A percentile compares a stretch with the other conserved stretches of the same genome.
These are phyloP conservation scores for Caracal caracal DNA, from an alignment of 2,113 vertebrate species.

Conservation along the genomic window DNA sequence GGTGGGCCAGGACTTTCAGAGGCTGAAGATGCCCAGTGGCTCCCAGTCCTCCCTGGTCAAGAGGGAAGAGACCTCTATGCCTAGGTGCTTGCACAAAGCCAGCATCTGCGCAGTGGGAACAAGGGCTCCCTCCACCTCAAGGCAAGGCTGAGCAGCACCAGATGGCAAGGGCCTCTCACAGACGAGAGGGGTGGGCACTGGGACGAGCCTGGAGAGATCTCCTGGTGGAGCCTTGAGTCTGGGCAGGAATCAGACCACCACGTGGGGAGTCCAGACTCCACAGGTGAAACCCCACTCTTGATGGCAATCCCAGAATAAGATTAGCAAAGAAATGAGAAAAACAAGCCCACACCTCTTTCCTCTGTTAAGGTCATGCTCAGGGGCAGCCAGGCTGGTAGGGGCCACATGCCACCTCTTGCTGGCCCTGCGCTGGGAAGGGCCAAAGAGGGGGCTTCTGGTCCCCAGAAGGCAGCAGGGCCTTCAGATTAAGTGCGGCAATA, in stretches of 20 bases:
- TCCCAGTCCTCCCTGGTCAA: neutral
- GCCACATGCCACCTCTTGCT: neutral
- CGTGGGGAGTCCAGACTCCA: neutral
- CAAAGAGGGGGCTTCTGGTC: neutral
- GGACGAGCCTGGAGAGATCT: neutral
- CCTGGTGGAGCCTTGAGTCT: neutral
- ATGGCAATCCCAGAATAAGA: neutral
- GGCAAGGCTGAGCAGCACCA: neutral
- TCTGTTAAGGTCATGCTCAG: neutral
- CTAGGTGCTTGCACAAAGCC: neutral
- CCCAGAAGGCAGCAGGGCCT: neutral
- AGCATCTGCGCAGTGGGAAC: neutral
- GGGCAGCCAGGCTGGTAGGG: neutral
- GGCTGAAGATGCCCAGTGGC: neutral
- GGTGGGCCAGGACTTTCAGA: neutral
- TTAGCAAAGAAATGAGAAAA: constrained; percentile 31
- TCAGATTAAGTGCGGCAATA: neutral
- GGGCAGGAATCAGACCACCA: neutral
- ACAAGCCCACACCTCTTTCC: neutral
- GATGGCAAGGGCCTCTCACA: neutral
- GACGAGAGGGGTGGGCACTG: neutral
- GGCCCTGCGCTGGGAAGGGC: neutral
- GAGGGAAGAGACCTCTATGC: neutral
- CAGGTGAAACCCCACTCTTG: neutral
- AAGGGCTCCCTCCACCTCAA: neutral